Evolutionary conservation across 1,140 invertebrate genomes (phyloP), one percentile per base, ranked within the genome.

Genomic region (Drosophila prosaltans): DNA sequence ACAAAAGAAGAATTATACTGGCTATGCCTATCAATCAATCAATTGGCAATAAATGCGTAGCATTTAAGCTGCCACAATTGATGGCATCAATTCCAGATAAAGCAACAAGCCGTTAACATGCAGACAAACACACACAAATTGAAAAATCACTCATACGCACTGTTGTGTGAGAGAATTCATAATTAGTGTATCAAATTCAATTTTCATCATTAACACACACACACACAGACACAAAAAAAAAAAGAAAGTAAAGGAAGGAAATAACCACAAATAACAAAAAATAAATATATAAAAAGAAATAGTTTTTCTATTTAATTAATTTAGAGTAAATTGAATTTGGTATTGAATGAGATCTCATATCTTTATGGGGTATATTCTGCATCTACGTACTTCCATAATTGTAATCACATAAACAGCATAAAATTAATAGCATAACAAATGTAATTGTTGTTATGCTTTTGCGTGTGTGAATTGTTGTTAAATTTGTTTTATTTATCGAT

Each of bases 331-430:
- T 41, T 41, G 40, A 11, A 41, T 41, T 41, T 41, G 40, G 40
- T 30, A 41, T 28, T 7, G 3, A 8, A 5, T 26, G 9, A 26
- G n/a, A 30, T 28, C 16, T n/a, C 1, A 21, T 10, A 8, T 51
- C 32, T 36, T 36, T 36, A 0, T 36, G 1, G 32, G 21, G 11
- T 16, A 5, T 9, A 4, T 6, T 24, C 10, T 21, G 6, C 16
- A 36, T 48, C 26, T 80, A 88, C 84, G 58, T 88, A 88, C 84
- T 89, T 62, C 80, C 84, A 83, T 89, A 74, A 72, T 88, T 88
- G 85, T 89, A 84, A 89, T 88, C 84, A 81, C 84, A 88, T 73
- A 88, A 75, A 65, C 84, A 88, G 72, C 84, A 89, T 65, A 88
- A 80, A 70, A 88, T 89, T 84, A 88, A 78, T 9, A 88, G 69